Conservation (phyloP, 1,140 invertebrate genomes). For the Procambarus virginalis region DNA sequence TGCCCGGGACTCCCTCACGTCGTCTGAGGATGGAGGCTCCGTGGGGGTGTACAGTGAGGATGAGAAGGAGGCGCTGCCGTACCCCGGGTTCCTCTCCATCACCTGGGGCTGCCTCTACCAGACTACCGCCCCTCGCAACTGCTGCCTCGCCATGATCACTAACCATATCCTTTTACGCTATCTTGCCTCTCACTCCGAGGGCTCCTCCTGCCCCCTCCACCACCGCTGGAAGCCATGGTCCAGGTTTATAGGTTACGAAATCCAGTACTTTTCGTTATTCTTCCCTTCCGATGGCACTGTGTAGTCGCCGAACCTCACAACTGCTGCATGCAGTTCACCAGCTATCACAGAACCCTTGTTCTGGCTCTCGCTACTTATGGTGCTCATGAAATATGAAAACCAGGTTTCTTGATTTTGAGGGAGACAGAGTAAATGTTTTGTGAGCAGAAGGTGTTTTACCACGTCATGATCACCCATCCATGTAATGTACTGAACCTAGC, state of each 20-base stretch:
- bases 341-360: not conserved
- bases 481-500: no score
- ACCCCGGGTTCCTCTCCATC: conserved; percentile 69
- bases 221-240: no score
- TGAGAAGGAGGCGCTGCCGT: conserved; percentile 59
- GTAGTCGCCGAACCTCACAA: no score
- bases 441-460: no score
- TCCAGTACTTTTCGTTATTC: no score
- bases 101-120: conserved; percentile 68
- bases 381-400: not conserved
- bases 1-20: conserved; percentile 53
- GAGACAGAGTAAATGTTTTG: not conserved
- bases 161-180: conserved; percentile 69
- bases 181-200: no score
- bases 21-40: conserved; percentile 59
- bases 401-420: not conserved
- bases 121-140: conserved; percentile 59
- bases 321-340: not conserved
- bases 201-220: no score
- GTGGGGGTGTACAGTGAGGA: conserved; percentile 63
- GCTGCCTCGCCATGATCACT: conserved; percentile 68
- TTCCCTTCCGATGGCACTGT: no score
- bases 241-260: no score
- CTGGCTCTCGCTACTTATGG: not conserved
- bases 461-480: no score